These are phyloP conservation scores for Ophion ellenae DNA, from an alignment of 2,888 invertebrate genomes.

Conservation along the genomic window DNA sequence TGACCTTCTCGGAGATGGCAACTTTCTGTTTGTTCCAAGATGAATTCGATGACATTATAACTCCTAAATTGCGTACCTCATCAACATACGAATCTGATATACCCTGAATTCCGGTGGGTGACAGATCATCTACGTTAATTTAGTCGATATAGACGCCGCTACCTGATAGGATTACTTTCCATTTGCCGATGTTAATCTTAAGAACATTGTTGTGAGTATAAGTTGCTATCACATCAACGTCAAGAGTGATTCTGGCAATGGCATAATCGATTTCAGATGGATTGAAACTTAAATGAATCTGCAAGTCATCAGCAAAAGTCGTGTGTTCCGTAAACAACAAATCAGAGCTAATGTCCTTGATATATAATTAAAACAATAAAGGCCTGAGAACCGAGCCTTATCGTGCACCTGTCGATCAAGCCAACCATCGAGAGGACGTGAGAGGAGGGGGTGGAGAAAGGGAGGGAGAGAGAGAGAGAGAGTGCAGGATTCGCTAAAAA, in stretches of 20 bases:
- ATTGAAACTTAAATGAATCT: too few relatives aligned
- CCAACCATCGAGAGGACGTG: too few relatives aligned
- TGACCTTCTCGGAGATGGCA: too few relatives aligned
- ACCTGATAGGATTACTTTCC: neutral
- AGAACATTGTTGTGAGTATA: constrained; percentile 8
- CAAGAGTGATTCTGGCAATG: too few relatives aligned
- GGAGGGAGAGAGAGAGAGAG: neutral
- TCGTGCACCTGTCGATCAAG: too few relatives aligned
- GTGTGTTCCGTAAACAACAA: too few relatives aligned
- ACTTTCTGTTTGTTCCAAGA: neutral
- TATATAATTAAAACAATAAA: too few relatives aligned
- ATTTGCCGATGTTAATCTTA: too few relatives aligned
- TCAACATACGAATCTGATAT: neutral
- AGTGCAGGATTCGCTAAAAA: neutral
- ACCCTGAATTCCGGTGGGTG: neutral
- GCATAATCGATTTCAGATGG: too few relatives aligned
- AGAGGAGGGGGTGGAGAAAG: neutral
- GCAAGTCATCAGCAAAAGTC: too few relatives aligned
- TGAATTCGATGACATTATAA: neutral
- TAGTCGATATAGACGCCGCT: neutral
- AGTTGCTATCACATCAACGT: neutral
- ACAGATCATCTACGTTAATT: neutral
- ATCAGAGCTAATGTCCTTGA: too few relatives aligned
- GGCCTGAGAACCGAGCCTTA: too few relatives aligned
- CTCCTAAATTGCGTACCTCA: constrained; percentile 1